A percentile compares a stretch with the other conserved stretches of the same genome.
phyloP scores from a whole-genome alignment of 2,888 invertebrate genomes.

The Melangyna quadrimaculata region DNA sequence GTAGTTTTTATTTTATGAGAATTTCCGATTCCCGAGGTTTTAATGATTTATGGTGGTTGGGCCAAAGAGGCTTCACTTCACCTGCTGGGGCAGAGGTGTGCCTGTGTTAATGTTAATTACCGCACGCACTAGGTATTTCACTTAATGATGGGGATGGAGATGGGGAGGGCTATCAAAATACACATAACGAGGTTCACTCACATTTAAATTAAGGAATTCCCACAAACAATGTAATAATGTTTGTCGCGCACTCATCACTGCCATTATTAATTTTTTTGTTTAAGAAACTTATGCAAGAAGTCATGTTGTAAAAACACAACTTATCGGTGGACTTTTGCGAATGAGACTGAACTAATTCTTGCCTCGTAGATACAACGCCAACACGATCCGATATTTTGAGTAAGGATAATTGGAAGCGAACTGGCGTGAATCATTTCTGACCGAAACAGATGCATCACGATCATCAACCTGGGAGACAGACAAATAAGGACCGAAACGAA shows the following conservation, averaged over 20 bases:
- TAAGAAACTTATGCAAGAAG: neutral
- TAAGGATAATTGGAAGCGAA: slow-evolving; percentile 59
- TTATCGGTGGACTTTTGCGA: slow-evolving; percentile 30
- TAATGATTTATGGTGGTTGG: slow-evolving; percentile 58
- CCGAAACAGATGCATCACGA: slow-evolving; percentile 63
- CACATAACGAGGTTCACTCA: slow-evolving; percentile 6
- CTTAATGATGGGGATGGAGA: slow-evolving; percentile 1
- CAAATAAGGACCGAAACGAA: slow-evolving; percentile 49
- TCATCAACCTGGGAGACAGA: slow-evolving; percentile 43
- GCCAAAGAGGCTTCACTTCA: slow-evolving; percentile 40
- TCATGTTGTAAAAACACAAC: slow-evolving; percentile 2
- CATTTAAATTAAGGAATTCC: slow-evolving; percentile 32
- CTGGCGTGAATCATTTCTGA: slow-evolving; percentile 34
- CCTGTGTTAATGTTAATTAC: slow-evolving; percentile 47
- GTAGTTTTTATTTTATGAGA: slow-evolving; percentile 58
- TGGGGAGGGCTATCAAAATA: neutral
- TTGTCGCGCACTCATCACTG: slow-evolving; percentile 6
- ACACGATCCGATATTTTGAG: slow-evolving; percentile 29
- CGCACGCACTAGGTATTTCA: slow-evolving; percentile 47
- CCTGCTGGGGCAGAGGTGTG: slow-evolving; percentile 52
- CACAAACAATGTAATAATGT: neutral
- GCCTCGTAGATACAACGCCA: neutral
- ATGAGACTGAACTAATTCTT: slow-evolving; percentile 28
- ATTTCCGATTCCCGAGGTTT: slow-evolving; percentile 66
- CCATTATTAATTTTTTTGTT: slow-evolving; percentile 20